Base-by-base conservation (phyloP, 2,888 invertebrate species). In the Melieria picta region DNA sequence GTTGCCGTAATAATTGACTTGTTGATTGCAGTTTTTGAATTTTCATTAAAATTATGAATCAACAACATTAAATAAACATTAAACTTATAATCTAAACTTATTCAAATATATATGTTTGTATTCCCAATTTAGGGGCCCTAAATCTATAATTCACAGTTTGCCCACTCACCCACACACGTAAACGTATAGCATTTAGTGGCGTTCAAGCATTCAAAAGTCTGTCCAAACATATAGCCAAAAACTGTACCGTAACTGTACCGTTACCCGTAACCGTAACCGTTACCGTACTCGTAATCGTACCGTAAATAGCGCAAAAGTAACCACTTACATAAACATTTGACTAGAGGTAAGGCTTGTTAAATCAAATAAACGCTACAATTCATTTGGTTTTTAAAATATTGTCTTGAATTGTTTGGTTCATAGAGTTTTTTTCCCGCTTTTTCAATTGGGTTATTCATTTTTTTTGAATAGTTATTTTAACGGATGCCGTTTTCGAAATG, bases 311-410 rank as follows among this genome's bases (percentile, higher is more conserved):
- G 62, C 42, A 73, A 76, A 30, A 30, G 30, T 67, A 52, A 71
- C 69, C 74, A 72, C 69, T 66, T 66, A 30, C 30, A 66, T 63
- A 64, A 74, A 75, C 72, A 73, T 74, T 75, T 75, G 76, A 69
- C 64, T 74, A 75, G 77, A 79, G 78, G 78, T 79, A 79, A 79
- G 78, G 78, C 76, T 79, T 78, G 77, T 77, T 76, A 68, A 75
- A 66, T 71, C 70, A 75, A 45, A 63, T 63, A 72, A 64, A 48
- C 48, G 56, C 60, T 47, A 72, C 43, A 45, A 11, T 58, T 42
- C 48, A 62, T 73, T 56, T 43, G 60, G 45, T 66, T 52, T 61
- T 71, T 66, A 55, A 60, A 50, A 56, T 52, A n/a, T 52, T 52
- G 11, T 52, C 71, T 71, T 65, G 48, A 65, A 47, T 65, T 72